Evolutionary conservation across 1,140 invertebrate genomes (phyloP), one percentile per base, ranked within the genome.

Genomic region (Acromyrmex echinatior): DNA sequence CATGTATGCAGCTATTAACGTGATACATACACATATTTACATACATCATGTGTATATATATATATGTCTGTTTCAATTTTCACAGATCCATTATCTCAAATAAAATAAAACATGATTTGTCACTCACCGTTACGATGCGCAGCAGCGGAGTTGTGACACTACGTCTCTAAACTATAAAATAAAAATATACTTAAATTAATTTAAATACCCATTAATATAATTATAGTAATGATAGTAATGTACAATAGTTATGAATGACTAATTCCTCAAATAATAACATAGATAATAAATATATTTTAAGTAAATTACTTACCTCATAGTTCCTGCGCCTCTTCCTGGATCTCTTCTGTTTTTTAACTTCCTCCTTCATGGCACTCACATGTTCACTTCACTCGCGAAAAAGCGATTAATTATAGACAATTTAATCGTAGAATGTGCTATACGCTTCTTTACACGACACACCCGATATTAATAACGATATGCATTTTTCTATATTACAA

Each of bases 61-160:
- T 45, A 28, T 31, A 31, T 31, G 3, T 31, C 39, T 45, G 9
- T 45, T 45, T 45, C 39, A 45, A 45, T 49, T 70, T 49, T 70
- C 21, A 70, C 39, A 51, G 21, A 70, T 70, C 66, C 39, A 70
- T 70, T 70, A 70, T 51, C 21, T 49, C 39, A 70, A 70, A 70
- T 70, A 70, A 49, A 70, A 70, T 70, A 70, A 70, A 70, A 70
- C 66, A 51, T 70, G 66, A 70, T 70, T 70, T 25, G n/a, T 70
- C 45, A 70, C 66, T 70, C 66, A 70, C 2, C 66, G 18, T 28
- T 25, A 18, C 14, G 39, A 49, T 28, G 21, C 66, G 14, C 9
- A 66, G 10, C 21, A 39, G n/a, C 39, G 10, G 12, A 70, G 12
- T 51, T 51, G 12, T 16, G 6, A 70, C 12, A 16, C 16, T 28